phyloP scores from a whole-genome alignment of 2,797 vertebrate species.

The Myotis pilosus region DNA sequence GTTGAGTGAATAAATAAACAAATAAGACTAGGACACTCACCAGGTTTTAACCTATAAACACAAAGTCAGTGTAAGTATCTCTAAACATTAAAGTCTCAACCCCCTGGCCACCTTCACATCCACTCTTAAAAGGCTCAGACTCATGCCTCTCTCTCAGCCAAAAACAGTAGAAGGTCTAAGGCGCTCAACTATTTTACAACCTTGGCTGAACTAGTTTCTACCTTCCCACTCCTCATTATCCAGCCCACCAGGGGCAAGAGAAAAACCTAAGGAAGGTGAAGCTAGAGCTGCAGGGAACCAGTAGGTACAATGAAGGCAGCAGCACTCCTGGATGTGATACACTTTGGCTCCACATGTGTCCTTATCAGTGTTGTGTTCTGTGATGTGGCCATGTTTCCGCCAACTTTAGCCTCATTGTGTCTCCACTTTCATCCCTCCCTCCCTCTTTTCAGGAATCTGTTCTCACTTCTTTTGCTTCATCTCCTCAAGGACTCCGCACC shows the following conservation, averaged over 20 bases:
- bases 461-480: neutral
- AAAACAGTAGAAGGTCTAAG: neutral
- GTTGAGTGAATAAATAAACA: neutral
- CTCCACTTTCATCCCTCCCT: neutral
- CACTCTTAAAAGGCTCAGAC: neutral
- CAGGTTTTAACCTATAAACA: neutral
- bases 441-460: neutral
- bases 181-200: neutral
- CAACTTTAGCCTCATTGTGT: neutral
- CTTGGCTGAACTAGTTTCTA: neutral
- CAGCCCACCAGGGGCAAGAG: neutral
- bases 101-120: neutral
- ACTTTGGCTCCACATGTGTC: accelerated
- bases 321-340: neutral
- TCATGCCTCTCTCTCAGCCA: neutral
- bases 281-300: neutral
- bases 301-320: neutral
- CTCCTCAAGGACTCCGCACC: neutral
- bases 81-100: neutral
- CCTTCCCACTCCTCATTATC: neutral
- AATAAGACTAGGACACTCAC: neutral
- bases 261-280: neutral
- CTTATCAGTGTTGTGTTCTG: neutral
- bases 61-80: neutral
- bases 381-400: neutral